Conservation (phyloP, 2,113 vertebrate genomes). For the Terrapene triunguis region DNA sequence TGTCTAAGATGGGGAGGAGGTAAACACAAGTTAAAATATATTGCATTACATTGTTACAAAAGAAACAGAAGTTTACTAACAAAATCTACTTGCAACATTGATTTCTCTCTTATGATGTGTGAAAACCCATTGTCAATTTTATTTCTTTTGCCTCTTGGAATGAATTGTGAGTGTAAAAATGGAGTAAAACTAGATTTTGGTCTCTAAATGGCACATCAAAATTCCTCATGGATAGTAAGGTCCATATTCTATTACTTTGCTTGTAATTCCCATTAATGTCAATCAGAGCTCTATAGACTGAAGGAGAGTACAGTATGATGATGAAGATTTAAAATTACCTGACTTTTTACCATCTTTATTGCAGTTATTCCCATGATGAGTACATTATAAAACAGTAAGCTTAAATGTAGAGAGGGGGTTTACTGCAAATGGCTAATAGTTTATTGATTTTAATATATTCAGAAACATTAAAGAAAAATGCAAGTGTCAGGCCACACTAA, state of each 20-base stretch:
- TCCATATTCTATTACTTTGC: neutral
- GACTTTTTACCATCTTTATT: neutral
- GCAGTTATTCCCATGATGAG: conserved; percentile 9
- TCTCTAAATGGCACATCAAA: neutral
- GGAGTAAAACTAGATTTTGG: neutral
- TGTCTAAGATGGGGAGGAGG: conserved; percentile 98
- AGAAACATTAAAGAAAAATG: conserved; percentile 44
- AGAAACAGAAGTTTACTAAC: neutral
- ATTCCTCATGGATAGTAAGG: neutral
- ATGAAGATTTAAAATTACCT: neutral
- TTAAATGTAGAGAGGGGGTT: neutral
- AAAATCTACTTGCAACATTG: neutral
- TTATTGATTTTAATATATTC: conserved; percentile 35
- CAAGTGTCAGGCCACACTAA: neutral
- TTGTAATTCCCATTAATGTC: neutral
- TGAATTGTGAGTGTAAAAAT: neutral
- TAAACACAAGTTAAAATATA: conserved; percentile 76
- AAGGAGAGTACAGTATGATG: neutral
- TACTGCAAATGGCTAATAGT: conserved; percentile 30
- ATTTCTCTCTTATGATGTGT: neutral
- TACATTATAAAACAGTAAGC: neutral
- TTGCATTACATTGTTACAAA: neutral
- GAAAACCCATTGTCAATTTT: neutral
- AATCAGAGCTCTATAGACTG: neutral
- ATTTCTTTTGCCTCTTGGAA: neutral